These are phyloP conservation scores for Watsonalla binaria DNA, from an alignment of 2,888 invertebrate genomes.

Conservation along the genomic window DNA sequence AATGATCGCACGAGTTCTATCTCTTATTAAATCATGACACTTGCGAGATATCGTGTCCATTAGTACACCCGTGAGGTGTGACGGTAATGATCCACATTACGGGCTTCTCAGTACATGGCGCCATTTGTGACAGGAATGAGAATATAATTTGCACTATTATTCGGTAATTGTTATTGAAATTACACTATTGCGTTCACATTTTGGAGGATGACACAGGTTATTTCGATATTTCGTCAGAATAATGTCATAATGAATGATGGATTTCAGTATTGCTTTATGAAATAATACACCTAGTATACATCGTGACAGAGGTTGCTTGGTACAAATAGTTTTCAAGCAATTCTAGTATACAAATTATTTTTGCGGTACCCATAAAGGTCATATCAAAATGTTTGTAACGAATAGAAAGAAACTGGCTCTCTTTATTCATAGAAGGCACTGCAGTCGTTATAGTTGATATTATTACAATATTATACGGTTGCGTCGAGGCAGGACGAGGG, in stretches of 20 bases:
- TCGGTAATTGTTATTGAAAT: not conserved
- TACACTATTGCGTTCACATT: not conserved
- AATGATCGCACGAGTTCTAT: not conserved
- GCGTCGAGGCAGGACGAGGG: conserved; percentile 16
- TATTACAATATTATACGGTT: conserved; percentile 33
- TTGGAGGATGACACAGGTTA: not conserved
- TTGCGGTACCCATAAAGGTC: not conserved
- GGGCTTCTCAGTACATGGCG: not conserved
- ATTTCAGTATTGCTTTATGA: too few species aligned
- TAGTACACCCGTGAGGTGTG: not conserved
- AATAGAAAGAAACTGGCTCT: conserved; percentile 5
- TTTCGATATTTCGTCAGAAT: not conserved
- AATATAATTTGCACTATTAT: not conserved
- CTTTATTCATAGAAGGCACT: conserved; percentile 3
- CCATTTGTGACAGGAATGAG: not conserved
- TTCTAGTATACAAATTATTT: too few species aligned
- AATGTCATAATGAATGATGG: too few species aligned
- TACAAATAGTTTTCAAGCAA: not conserved
- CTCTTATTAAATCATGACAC: not conserved
- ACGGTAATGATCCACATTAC: not conserved
- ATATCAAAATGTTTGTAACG: conserved; percentile 1
- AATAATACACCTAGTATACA: too few species aligned
- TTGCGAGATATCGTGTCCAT: not conserved
- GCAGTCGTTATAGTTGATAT: conserved; percentile 26
- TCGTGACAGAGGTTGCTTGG: too few species aligned